A percentile compares a stretch with the other conserved stretches of the same genome.
phyloP scores from a whole-genome alignment of 1,140 invertebrate species.

The Halesus radiatus region DNA sequence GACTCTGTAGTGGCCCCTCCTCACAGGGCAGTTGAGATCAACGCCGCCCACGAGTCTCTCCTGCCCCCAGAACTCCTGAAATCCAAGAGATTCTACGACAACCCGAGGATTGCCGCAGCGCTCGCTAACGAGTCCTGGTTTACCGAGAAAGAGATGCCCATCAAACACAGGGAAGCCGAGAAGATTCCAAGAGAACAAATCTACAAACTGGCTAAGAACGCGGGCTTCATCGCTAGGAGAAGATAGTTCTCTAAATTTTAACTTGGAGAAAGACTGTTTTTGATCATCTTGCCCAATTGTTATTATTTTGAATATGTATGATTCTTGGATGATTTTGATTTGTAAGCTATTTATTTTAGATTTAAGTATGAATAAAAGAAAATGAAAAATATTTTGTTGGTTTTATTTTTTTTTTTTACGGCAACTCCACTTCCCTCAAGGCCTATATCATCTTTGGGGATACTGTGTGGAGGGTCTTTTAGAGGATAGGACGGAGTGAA shows the following conservation, averaged over 20 bases:
- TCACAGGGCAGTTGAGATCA: conserved; percentile 66
- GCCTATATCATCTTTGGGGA: too few relatives aligned
- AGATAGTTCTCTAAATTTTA: too few relatives aligned
- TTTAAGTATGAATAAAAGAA: neutral
- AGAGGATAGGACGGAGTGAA: too few relatives aligned
- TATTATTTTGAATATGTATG: too few relatives aligned
- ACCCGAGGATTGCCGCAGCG: conserved; percentile 78
- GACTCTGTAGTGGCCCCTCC: conserved; percentile 57
- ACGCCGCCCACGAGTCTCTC: conserved; percentile 65
- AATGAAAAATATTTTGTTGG: neutral
- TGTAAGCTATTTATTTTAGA: conserved; percentile 9
- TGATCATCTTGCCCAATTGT: too few relatives aligned
- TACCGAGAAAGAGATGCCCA: conserved; percentile 79
- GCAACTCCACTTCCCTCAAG: too few relatives aligned
- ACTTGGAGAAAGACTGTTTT: too few relatives aligned
- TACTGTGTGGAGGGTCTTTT: too few relatives aligned
- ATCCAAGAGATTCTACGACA: conserved; percentile 79
- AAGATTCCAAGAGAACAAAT: conserved; percentile 83
- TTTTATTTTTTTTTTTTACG: too few relatives aligned
- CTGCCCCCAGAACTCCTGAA: conserved; percentile 74
- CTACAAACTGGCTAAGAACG: conserved; percentile 79
- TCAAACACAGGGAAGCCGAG: conserved; percentile 81
- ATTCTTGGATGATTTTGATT: neutral
- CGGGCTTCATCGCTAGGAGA: conserved; percentile 70
- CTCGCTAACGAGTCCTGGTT: conserved; percentile 84